phyloP scores from a whole-genome alignment of 2,888 invertebrate species.

The Lordiphosa andalusiaca region DNA sequence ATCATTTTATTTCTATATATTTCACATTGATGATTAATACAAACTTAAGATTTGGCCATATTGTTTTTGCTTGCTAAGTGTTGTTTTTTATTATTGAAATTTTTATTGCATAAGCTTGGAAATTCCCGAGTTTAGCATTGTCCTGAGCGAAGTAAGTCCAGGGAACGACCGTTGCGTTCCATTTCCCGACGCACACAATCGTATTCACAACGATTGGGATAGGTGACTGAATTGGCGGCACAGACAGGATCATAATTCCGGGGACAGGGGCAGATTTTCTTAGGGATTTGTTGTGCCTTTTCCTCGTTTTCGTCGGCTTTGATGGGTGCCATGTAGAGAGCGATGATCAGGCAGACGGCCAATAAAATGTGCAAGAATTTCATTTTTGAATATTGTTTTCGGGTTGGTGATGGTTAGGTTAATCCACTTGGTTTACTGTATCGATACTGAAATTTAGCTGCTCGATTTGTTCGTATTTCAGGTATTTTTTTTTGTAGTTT shows the following conservation, averaged over 20 bases:
- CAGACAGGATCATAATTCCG: conserved; percentile 74
- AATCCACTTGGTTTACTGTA: conserved; percentile 55
- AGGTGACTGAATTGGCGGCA: conserved; percentile 63
- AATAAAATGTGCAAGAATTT: conserved; percentile 50
- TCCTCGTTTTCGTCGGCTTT: conserved; percentile 20
- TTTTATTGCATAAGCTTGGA: neutral
- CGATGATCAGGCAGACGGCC: conserved; percentile 55
- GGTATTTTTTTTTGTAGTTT: conserved; percentile 1
- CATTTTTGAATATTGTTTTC: conserved; percentile 31
- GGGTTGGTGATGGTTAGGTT: conserved; percentile 46
- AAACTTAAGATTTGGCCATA: conserved; percentile 8
- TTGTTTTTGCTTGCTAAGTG: conserved; percentile 6
- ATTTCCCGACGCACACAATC: conserved; percentile 57
- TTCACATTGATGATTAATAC: conserved; percentile 45
- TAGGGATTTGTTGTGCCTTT: neutral
- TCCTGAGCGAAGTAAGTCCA: conserved; percentile 59
- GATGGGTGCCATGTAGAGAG: conserved; percentile 28
- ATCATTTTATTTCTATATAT: conserved; percentile 26
- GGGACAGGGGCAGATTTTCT: conserved; percentile 63
- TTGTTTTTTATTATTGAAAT: conserved; percentile 7
- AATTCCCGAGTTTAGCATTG: conserved; percentile 47
- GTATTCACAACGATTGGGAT: conserved; percentile 69
- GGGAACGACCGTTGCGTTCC: conserved; percentile 64
- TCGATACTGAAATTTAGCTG: conserved; percentile 34
- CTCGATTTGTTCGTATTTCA: conserved; percentile 15